phyloP scores from a whole-genome alignment of 2,113 vertebrate genomes.

The Microcebus griseorufus region DNA sequence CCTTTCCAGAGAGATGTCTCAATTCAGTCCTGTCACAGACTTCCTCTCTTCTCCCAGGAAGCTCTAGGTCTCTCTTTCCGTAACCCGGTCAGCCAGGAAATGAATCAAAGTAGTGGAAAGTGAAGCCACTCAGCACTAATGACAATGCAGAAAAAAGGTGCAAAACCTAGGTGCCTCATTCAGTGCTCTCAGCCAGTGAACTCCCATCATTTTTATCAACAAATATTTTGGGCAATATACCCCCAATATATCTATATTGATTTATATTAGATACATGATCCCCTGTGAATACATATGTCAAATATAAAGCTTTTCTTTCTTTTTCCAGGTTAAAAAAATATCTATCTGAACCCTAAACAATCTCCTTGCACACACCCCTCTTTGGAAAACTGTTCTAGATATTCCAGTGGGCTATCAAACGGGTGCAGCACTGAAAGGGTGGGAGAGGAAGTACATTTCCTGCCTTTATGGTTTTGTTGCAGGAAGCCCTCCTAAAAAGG shows the following conservation, averaged over 20 bases:
- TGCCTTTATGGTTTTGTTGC: not conserved
- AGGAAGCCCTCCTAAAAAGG: not conserved
- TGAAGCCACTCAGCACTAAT: not conserved
- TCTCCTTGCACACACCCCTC: not conserved
- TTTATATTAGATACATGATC: not conserved
- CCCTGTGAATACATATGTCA: not conserved
- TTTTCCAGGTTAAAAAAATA: not conserved
- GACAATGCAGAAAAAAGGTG: not conserved
- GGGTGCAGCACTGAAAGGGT: accelerated
- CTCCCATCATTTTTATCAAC: not conserved
- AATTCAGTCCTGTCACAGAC: not conserved
- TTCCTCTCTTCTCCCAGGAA: not conserved
- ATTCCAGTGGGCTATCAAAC: not conserved
- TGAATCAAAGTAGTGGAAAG: not conserved
- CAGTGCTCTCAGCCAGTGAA: too few species aligned
- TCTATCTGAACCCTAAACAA: not conserved
- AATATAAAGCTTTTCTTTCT: not conserved
- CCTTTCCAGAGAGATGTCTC: not conserved
- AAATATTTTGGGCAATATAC: not conserved
- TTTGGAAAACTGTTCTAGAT: not conserved
- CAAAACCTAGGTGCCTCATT: not conserved
- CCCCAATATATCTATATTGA: not conserved
- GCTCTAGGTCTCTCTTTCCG: not conserved
- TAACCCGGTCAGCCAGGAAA: not conserved
- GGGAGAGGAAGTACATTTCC: not conserved